Evolutionary conservation across 2,888 invertebrate species (phyloP).

Genomic region (Mesoligia furuncula): DNA sequence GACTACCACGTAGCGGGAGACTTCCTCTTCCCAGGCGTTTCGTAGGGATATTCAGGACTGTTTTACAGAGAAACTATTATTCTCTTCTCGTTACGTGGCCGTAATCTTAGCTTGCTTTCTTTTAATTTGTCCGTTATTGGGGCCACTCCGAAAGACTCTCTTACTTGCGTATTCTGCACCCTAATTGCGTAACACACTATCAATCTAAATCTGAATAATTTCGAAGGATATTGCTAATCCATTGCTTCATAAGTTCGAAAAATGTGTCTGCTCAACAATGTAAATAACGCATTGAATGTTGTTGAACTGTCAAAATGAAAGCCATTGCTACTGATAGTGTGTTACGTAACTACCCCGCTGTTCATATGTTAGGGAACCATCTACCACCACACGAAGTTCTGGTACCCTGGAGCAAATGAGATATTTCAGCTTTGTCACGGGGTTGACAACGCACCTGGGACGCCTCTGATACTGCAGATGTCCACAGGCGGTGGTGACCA

Average conservation of each 20-base stretch:
- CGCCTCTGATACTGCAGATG: background rate
- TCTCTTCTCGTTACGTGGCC: background rate
- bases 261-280: too few relatives aligned
- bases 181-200: too few relatives aligned
- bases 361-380: background rate
- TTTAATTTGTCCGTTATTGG: background rate
- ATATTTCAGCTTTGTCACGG: background rate
- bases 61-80: background rate
- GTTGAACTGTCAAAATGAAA: too few relatives aligned
- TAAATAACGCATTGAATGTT: too few relatives aligned
- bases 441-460: background rate
- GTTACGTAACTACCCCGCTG: too few relatives aligned
- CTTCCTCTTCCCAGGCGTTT: background rate
- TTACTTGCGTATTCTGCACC: background rate
- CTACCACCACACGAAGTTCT: background rate
- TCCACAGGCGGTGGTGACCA: too few relatives aligned
- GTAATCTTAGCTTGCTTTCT: background rate
- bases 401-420: background rate
- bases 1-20: too few relatives aligned
- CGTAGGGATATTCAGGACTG: background rate
- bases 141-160: background rate
- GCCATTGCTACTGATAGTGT: too few relatives aligned
- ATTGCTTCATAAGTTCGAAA: too few relatives aligned
- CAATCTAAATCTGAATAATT: too few relatives aligned
- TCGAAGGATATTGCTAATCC: too few relatives aligned